Evolutionary conservation across 2,797 vertebrate genomes (phyloP).

Genomic region (Heliangelus exortis): DNA sequence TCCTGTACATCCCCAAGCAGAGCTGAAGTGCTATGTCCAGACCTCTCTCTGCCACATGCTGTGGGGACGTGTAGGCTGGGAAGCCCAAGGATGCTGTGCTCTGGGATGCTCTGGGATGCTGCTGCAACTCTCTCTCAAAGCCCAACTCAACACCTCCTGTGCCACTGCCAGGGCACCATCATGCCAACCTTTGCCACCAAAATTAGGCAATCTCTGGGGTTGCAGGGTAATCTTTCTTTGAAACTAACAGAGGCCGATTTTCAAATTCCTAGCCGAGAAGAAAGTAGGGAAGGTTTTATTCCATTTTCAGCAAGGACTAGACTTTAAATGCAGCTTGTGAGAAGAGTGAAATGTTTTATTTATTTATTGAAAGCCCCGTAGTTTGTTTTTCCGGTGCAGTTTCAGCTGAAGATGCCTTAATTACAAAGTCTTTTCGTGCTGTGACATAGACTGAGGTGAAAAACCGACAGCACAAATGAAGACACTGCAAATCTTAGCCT

Average conservation of each 20-base stretch:
- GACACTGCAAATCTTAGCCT: background rate
- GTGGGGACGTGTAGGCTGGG: background rate
- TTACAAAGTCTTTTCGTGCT: slow-evolving; percentile 9
- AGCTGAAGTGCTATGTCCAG: rapidly evolving
- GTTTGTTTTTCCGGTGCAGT: background rate
- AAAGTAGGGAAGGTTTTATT: background rate
- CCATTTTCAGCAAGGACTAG: background rate
- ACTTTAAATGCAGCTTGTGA: background rate
- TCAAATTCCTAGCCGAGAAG: background rate
- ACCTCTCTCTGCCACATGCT: background rate
- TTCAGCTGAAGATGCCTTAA: background rate
- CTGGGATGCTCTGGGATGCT: rapidly evolving
- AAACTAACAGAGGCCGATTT: background rate
- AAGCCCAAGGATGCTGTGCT: background rate
- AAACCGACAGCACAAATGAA: background rate
- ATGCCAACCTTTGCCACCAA: background rate
- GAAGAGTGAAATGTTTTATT: background rate
- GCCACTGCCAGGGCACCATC: background rate
- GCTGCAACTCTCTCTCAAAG: background rate
- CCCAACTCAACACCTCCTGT: rapidly evolving
- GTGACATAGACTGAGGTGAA: slow-evolving; percentile 19
- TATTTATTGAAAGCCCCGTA: background rate
- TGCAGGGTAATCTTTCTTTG: background rate
- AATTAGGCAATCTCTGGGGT: background rate
- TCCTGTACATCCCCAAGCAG: background rate